Conservation (phyloP, 2,888 invertebrate genomes). For the Drosophila differens region DNA sequence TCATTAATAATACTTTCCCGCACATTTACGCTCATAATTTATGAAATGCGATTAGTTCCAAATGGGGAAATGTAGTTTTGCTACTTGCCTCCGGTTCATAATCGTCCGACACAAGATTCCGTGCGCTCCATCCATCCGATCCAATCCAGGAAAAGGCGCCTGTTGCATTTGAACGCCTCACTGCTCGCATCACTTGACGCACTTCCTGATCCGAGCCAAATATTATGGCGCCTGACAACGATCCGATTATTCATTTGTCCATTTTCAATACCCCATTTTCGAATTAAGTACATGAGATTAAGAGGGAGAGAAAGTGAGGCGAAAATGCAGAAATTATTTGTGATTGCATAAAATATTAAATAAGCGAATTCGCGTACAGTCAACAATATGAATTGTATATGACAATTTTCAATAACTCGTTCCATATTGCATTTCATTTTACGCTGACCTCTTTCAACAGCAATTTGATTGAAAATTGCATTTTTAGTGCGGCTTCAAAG, state of each 20-base stretch:
- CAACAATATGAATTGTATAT: neutral
- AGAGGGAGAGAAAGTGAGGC: neutral
- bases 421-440: conserved; percentile 10
- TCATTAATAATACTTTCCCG: conserved; percentile 76
- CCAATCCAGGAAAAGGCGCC: conserved; percentile 98
- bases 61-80: conserved; percentile 4
- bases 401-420: conserved; percentile 3
- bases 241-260: conserved; percentile 4
- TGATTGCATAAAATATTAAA: conserved; percentile 48
- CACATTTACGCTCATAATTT: conserved; percentile 75
- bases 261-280: conserved; percentile 6
- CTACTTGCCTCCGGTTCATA: conserved; percentile 91
- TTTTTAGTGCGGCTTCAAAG: neutral
- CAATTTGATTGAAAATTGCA: conserved; percentile 28
- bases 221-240: conserved; percentile 92
- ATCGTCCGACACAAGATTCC: conserved; percentile 93
- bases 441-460: neutral
- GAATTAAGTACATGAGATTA: neutral
- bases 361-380: conserved; percentile 17
- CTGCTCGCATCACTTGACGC: conserved; percentile 97
- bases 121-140: conserved; percentile 97
- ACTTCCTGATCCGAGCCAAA: conserved; percentile 99
- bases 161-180: conserved; percentile 93
- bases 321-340: conserved; percentile 37
- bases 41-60: conserved; percentile 7